These are phyloP conservation scores for Gymnosoma rotundatum DNA, from an alignment of 2,888 invertebrate genomes.

Conservation along the genomic window DNA sequence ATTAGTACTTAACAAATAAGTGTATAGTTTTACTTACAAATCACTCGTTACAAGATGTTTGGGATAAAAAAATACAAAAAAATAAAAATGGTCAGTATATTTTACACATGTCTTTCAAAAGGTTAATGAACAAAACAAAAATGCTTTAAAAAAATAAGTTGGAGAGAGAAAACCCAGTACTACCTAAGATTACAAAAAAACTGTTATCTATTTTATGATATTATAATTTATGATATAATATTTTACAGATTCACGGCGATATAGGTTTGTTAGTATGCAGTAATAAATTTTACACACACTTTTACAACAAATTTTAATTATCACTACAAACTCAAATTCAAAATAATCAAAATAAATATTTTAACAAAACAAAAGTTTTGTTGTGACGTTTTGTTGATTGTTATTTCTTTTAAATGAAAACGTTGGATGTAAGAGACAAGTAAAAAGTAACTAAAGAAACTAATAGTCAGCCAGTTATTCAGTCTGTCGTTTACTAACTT, in stretches of 20 bases:
- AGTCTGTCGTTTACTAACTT: background rate
- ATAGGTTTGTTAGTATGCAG: slow-evolving; percentile 7
- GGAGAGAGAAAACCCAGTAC: background rate
- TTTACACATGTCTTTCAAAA: too few relatives aligned
- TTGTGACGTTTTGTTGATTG: background rate
- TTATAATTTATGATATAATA: slow-evolving; percentile 39
- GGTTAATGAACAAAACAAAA: background rate
- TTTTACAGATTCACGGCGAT: background rate
- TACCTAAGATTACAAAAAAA: background rate
- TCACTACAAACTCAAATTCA: slow-evolving; percentile 43
- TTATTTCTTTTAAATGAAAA: slow-evolving; percentile 24
- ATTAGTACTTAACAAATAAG: too few relatives aligned
- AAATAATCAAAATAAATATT: slow-evolving; percentile 52
- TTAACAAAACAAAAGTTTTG: slow-evolving; percentile 52
- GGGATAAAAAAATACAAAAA: too few relatives aligned
- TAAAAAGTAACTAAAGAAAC: slow-evolving; percentile 20
- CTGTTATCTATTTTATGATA: too few relatives aligned
- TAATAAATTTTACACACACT: background rate
- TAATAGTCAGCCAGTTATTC: slow-evolving; percentile 3
- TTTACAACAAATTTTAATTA: slow-evolving; percentile 51
- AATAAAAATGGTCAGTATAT: too few relatives aligned
- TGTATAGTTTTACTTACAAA: too few relatives aligned
- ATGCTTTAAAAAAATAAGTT: background rate
- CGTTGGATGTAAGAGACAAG: slow-evolving; percentile 34
- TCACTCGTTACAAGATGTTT: too few relatives aligned